Evolutionary conservation across 2,888 invertebrate genomes (phyloP).

Genomic region (Schizotus pectinicornis): DNA sequence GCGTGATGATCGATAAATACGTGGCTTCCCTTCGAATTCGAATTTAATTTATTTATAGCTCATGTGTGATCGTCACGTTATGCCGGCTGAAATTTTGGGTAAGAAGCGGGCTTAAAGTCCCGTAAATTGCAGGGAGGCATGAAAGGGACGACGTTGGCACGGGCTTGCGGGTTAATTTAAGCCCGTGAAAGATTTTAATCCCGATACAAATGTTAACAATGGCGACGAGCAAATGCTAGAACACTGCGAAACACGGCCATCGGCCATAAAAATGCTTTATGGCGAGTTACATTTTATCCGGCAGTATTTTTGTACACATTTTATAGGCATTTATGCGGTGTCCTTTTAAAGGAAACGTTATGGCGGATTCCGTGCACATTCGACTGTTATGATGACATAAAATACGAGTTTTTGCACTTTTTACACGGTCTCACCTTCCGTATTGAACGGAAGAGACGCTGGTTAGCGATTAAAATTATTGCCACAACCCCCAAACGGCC

Average conservation of each 20-base stretch:
- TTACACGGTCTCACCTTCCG: conserved; percentile 1
- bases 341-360: conserved; percentile 9
- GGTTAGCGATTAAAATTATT: conserved; percentile 14
- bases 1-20: no score
- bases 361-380: conserved; percentile 13
- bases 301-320: conserved; percentile 7
- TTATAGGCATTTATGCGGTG: conserved; percentile 16
- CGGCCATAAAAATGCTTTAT: conserved; percentile 16
- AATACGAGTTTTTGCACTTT: conserved; percentile 9
- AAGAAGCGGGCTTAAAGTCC: no score
- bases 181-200: background rate
- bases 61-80: no score
- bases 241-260: background rate
- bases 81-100: no score
- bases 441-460: conserved; percentile 9
- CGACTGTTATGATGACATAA: conserved; percentile 14
- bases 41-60: no score
- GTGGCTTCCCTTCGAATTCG: no score
- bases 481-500: background rate
- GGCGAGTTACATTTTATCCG: conserved; percentile 5
- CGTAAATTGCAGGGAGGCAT: no score
- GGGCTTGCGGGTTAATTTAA: no score
- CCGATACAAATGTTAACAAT: background rate
- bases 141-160: background rate
- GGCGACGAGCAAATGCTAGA: background rate